Conservation (phyloP, 1,140 invertebrate genomes). For the Tetramorium parvispinum region DNA sequence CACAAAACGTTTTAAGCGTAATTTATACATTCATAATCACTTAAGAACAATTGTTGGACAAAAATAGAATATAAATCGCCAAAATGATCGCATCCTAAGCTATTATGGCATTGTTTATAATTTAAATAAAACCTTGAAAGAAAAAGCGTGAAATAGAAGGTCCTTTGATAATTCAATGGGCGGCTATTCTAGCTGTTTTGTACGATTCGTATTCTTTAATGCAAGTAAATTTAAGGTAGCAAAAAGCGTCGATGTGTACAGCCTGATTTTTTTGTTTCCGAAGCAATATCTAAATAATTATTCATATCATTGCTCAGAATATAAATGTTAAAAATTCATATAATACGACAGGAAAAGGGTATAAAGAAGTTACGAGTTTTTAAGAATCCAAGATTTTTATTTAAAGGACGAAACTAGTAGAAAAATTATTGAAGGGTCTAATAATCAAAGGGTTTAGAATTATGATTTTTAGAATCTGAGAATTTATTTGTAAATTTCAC, state of each 20-base stretch:
- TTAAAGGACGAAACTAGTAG: not conserved
- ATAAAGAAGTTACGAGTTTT: not conserved
- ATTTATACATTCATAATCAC: not conserved
- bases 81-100: not conserved
- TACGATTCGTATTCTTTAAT: constrained; percentile 80
- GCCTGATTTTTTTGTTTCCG: constrained; percentile 60
- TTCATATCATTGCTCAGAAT: constrained; percentile 24
- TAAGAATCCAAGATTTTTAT: not conserved
- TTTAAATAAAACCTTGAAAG: not conserved
- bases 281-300: constrained; percentile 3
- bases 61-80: constrained; percentile 16
- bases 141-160: constrained; percentile 17
- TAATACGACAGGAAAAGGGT: not conserved
- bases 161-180: constrained; percentile 53
- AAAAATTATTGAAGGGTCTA: not conserved
- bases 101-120: constrained; percentile 11
- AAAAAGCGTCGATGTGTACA: constrained; percentile 70
- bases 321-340: not conserved
- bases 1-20: not conserved
- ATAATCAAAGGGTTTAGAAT: constrained; percentile 26
- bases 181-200: constrained; percentile 76
- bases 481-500: not conserved
- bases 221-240: constrained; percentile 71
- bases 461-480: constrained; percentile 3
- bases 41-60: not conserved